Base-by-base conservation (phyloP, 2,888 invertebrate species). In the Hydraecia micacea region DNA sequence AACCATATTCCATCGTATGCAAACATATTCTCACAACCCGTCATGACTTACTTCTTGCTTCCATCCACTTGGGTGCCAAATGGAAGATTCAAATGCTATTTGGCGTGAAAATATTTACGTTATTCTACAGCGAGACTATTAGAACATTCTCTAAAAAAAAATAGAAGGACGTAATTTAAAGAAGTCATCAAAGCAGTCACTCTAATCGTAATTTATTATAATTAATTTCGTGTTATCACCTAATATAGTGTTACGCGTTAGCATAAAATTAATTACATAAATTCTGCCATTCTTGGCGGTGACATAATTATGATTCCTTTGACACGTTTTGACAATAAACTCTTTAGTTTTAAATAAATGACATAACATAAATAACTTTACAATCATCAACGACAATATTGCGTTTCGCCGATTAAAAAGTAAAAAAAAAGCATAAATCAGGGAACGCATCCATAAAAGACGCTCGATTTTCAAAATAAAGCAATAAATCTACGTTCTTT, bases 401-500 rank as follows among this genome's bases (percentile, higher is more conserved):
- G 63, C 80, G 84, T 82, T 82, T 69, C 80, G 65, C 46, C 71
- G 69, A 79, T 81, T 86, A 66, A 70, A 71, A 81, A 32, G 21
- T 39, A 73, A 84, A 79, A 69, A 80, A 73, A 76, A 80, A 79
- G 83, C 69, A 89, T 89, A 91, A 91, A 90, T 90, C 84, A 86
- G 75, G 65, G 63, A 82, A 82, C 78, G 75, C 81, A 82, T 75
- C 77, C 86, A 81, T 86, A 90, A 86, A 89, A 89, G 86, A 81
- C 68, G 81, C 86, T 90, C 80, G 81, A 88, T 84, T 87, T 90
- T 84, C 80, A 84, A 87, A 90, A 86, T 80, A 87, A 69, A 81
- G 77, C 80, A 88, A 89, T 91, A 91, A 91, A 92, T 91, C 86
- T 86, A 46, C 36, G 81, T 81, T 85, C 78, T 67, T 84, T 87